Evolutionary conservation across 1,140 invertebrate species (phyloP).

Genomic region (Cydia amplana): DNA sequence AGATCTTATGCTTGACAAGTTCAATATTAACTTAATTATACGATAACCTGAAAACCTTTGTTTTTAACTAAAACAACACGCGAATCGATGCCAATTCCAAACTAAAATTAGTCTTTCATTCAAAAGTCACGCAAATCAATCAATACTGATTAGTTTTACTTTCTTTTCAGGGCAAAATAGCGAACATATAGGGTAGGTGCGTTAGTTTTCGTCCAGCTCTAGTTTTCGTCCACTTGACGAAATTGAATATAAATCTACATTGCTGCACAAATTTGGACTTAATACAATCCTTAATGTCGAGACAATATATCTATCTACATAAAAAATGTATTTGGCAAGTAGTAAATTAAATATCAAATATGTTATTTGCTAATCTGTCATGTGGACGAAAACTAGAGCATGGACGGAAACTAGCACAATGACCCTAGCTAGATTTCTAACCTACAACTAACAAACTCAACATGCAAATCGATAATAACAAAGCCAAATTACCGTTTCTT

Average conservation of each 20-base stretch:
- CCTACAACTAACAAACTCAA: not conserved
- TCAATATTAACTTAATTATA: not conserved
- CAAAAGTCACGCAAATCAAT: slow-evolving; percentile 49
- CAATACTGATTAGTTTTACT: not conserved
- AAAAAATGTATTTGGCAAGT: no score
- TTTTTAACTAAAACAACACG: not conserved
- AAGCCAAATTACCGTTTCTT: slow-evolving; percentile 65
- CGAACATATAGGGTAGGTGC: no score
- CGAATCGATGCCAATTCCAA: not conserved
- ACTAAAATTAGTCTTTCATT: slow-evolving; percentile 64
- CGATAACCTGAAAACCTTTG: not conserved
- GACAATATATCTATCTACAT: no score
- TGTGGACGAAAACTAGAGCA: no score
- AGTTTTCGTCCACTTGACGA: no score
- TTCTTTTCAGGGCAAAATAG: not conserved
- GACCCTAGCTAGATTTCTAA: not conserved
- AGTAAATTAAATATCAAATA: no score
- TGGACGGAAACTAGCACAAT: no score
- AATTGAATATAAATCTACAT: no score
- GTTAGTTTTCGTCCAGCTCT: no score
- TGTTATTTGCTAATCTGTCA: no score
- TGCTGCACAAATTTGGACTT: no score
- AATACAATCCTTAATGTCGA: no score
- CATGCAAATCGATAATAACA: not conserved
- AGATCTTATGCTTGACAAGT: not conserved